These are phyloP conservation scores for Seriola dumerili DNA, from an alignment of 2,113 vertebrate species.

Conservation along the genomic window DNA sequence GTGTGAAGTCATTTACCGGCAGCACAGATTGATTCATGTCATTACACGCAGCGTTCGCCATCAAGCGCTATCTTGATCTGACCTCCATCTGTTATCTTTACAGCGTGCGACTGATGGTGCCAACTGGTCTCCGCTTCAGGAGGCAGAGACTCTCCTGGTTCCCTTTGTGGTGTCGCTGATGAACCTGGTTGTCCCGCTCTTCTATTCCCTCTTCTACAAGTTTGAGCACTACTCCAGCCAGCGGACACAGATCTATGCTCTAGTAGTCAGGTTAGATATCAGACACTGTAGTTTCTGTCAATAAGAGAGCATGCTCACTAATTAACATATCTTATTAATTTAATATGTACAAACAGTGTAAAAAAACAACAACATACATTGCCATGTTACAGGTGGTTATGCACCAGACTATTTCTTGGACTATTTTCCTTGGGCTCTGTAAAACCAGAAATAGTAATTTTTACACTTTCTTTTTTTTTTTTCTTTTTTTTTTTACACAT, in stretches of 20 bases:
- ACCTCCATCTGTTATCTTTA: conserved; percentile 35
- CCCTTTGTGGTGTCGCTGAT: conserved; percentile 89
- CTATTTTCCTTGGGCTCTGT: too few relatives aligned
- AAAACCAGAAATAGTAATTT: too few relatives aligned
- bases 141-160: conserved; percentile 88
- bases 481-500: too few relatives aligned
- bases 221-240: conserved; percentile 90
- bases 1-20: neutral
- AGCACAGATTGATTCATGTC: neutral
- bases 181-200: conserved; percentile 88
- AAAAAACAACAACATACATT: too few relatives aligned
- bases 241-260: conserved; percentile 85
- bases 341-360: too few relatives aligned
- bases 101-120: conserved; percentile 20
- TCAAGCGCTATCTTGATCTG: neutral
- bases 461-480: too few relatives aligned
- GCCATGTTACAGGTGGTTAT: too few relatives aligned
- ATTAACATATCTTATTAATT: too few relatives aligned
- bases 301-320: neutral
- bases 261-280: conserved; percentile 88
- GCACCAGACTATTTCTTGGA: too few relatives aligned
- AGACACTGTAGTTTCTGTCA: neutral
- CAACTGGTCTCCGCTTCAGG: conserved; percentile 60
- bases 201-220: conserved; percentile 89
- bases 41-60: accelerated